Evolutionary conservation across 1,140 invertebrate species (phyloP).

Genomic region (Lutraria rhynchaena): DNA sequence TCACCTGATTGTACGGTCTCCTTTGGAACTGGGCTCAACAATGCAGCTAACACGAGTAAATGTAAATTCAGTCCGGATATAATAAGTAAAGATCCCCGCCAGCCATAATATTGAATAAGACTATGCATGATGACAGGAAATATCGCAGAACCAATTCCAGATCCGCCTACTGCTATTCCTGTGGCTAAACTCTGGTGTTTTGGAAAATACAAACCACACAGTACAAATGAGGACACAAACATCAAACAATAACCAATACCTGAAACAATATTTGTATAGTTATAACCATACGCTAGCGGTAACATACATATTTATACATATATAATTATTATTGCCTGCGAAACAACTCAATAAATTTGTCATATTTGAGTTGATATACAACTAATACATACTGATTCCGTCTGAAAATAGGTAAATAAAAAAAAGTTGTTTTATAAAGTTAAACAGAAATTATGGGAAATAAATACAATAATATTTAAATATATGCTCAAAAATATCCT

Average conservation of each 20-base stretch:
- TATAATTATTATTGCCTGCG: too few relatives aligned
- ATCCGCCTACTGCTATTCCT: constrained; percentile 95
- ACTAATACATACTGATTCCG: too few relatives aligned
- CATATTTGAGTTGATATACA: too few relatives aligned
- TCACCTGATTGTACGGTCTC: too few relatives aligned
- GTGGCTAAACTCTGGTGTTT: constrained; percentile 94
- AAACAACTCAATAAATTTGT: too few relatives aligned
- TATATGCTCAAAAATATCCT: too few relatives aligned
- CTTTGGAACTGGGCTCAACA: constrained; percentile 68
- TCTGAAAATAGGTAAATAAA: too few relatives aligned
- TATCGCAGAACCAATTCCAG: constrained; percentile 92
- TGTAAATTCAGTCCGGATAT: constrained; percentile 93
- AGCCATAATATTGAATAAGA: constrained; percentile 87
- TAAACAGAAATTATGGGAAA: too few relatives aligned
- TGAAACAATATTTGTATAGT: constrained; percentile 62
- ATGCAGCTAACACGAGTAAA: constrained; percentile 66
- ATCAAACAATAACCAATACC: constrained; percentile 72
- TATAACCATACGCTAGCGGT: too few relatives aligned
- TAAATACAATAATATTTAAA: too few relatives aligned
- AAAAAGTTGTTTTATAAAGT: too few relatives aligned
- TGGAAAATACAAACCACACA: constrained; percentile 93
- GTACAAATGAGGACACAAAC: constrained; percentile 75
- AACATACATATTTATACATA: too few relatives aligned
- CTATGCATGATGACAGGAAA: constrained; percentile 86
- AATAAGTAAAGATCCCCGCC: constrained; percentile 91